These are phyloP conservation scores for Lanius ludovicianus DNA, from an alignment of 2,113 vertebrate species.

Conservation along the genomic window DNA sequence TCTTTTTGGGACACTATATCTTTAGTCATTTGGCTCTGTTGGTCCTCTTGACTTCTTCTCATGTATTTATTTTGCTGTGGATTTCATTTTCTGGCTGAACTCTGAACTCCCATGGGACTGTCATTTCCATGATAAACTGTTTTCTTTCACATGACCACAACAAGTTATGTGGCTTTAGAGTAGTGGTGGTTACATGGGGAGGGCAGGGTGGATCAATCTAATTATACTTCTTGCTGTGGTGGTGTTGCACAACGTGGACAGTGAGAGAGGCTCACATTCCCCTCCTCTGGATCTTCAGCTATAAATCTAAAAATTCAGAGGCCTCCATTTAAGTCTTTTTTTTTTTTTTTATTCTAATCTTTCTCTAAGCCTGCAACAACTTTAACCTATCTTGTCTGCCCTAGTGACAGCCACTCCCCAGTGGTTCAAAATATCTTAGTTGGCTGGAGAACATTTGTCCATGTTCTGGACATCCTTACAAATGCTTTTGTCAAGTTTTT, in stretches of 20 bases:
- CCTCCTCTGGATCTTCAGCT: neutral
- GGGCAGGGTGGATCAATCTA: neutral
- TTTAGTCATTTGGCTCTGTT: neutral
- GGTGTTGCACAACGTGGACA: neutral
- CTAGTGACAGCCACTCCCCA: neutral
- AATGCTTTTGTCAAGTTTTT: neutral
- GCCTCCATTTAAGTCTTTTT: neutral
- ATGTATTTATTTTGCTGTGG: neutral
- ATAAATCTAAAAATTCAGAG: neutral
- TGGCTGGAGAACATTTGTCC: neutral
- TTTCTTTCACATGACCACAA: conserved; percentile 59
- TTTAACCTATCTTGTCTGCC: neutral
- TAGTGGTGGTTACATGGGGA: neutral
- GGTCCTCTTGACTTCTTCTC: neutral
- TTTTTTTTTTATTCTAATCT: neutral
- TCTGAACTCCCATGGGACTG: conserved; percentile 14
- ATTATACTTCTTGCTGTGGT: neutral
- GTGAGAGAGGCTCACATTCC: neutral
- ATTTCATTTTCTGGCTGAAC: conserved; percentile 51
- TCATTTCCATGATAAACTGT: conserved; percentile 45
- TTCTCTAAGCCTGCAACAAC: neutral
- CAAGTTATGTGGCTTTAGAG: conserved; percentile 27
- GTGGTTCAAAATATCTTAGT: neutral
- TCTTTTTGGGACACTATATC: neutral
- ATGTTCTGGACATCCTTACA: neutral